These are phyloP conservation scores for Blastobasis lacticolella DNA, from an alignment of 2,888 invertebrate species.

Conservation along the genomic window DNA sequence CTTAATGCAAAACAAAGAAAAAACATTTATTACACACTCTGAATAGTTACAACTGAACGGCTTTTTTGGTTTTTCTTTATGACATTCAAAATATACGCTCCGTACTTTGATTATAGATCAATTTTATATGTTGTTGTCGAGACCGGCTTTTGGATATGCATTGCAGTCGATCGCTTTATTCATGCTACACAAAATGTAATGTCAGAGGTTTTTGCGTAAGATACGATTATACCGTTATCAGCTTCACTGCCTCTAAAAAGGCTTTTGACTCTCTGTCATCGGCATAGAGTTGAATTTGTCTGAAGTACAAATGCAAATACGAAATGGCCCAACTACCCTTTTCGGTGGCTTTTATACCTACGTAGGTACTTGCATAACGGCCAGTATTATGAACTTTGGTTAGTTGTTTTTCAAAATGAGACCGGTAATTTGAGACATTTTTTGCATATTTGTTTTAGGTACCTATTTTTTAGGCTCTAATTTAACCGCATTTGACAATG, in stretches of 20 bases:
- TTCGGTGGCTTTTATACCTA: conserved; percentile 11
- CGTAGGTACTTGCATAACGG: conserved; percentile 19
- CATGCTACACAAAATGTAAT: conserved; percentile 15
- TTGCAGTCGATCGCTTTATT: background rate
- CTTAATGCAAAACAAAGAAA: too few species aligned
- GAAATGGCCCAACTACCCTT: conserved; percentile 18
- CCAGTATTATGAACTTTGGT: conserved; percentile 14
- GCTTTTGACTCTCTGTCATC: background rate
- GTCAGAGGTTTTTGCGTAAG: conserved; percentile 24
- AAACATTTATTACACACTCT: too few species aligned
- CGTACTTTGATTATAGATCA: too few species aligned
- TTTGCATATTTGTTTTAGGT: too few species aligned
- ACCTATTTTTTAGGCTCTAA: too few species aligned
- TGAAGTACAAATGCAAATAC: background rate
- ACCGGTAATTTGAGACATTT: conserved; percentile 15
- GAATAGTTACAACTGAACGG: too few species aligned
- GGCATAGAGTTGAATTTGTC: conserved; percentile 9
- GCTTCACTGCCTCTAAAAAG: conserved; percentile 1
- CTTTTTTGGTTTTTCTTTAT: too few species aligned
- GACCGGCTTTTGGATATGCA: conserved; percentile 8
- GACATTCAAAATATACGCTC: too few species aligned
- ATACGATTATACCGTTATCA: conserved; percentile 14
- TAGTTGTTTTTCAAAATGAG: conserved; percentile 14
- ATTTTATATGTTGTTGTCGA: conserved; percentile 3
- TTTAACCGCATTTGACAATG: too few species aligned